Evolutionary conservation across 2,888 invertebrate genomes (phyloP).

Genomic region (Sialis lutaria): DNA sequence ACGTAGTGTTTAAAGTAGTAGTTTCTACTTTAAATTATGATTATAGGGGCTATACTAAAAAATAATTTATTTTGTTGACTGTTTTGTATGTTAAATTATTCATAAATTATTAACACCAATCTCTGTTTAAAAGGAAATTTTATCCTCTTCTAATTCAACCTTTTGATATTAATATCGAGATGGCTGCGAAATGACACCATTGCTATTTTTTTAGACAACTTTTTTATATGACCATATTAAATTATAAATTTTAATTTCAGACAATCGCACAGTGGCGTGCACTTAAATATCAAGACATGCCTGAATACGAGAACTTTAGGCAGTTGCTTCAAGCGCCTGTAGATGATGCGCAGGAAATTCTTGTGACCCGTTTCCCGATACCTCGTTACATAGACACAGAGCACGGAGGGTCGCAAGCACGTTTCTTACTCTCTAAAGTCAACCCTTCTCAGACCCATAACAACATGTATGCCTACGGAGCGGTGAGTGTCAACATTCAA

Average conservation of each 20-base stretch:
- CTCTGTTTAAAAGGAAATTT: too few relatives aligned
- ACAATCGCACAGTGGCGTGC: conserved; percentile 97
- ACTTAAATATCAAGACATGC: conserved; percentile 88
- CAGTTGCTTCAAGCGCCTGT: conserved; percentile 90
- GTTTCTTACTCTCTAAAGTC: conserved; percentile 95
- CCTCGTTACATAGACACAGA: conserved; percentile 98
- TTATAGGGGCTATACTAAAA: too few relatives aligned
- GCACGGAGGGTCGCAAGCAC: conserved; percentile 97
- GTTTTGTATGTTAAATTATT: too few relatives aligned
- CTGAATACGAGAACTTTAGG: conserved; percentile 95
- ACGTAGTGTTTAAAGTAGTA: too few relatives aligned
- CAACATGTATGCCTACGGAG: conserved; percentile 92
- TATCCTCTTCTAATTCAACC: too few relatives aligned
- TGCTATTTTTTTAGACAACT: too few relatives aligned
- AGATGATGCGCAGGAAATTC: conserved; percentile 93
- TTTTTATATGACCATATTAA: too few relatives aligned
- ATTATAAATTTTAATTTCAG: conserved; percentile 26
- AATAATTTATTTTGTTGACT: too few relatives aligned
- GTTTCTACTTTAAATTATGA: too few relatives aligned
- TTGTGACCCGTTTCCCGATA: conserved; percentile 93
- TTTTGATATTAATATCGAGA: too few relatives aligned
- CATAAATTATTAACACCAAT: too few relatives aligned
- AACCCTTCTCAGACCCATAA: conserved; percentile 99
- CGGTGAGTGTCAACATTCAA: conserved; percentile 40
- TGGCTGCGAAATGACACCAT: too few relatives aligned